Conservation (phyloP, 2,797 vertebrate species). For the Philypnodon macrostomus region DNA sequence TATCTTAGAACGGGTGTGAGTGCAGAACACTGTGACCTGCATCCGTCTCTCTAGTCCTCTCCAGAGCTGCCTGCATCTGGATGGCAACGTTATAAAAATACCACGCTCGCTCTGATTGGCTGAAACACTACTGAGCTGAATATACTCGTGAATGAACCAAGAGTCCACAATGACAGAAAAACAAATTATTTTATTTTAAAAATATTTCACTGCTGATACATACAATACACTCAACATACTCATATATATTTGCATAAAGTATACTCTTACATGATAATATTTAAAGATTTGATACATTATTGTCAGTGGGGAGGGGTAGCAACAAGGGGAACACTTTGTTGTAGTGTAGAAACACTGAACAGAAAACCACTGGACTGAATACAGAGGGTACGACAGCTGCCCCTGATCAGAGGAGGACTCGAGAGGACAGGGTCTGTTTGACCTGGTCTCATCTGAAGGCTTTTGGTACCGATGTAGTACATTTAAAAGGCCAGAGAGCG, state of each 20-base stretch:
- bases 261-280: constrained; percentile 95
- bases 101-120: constrained; percentile 9
- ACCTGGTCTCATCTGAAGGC: not conserved
- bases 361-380: constrained; percentile 58
- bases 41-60: not conserved
- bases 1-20: not conserved
- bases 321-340: constrained; percentile 82
- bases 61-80: constrained; percentile 6
- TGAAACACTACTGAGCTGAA: not conserved
- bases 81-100: constrained; percentile 16
- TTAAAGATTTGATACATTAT: constrained; percentile 95
- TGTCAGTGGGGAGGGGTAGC: constrained; percentile 85
- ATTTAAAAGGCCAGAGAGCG: not conserved
- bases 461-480: constrained; percentile 3
- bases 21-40: not conserved
- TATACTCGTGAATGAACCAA: constrained; percentile 1
- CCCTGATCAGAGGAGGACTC: constrained; percentile 28
- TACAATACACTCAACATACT: constrained; percentile 94
- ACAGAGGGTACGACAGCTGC: constrained; percentile 35
- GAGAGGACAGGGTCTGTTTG: not conserved
- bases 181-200: constrained; percentile 94
- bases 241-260: constrained; percentile 93
- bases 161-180: constrained; percentile 77
- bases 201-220: constrained; percentile 98
- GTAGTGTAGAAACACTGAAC: constrained; percentile 88